Evolutionary conservation across 2,797 vertebrate genomes (phyloP).

Genomic region (Tarsius wallacei): DNA sequence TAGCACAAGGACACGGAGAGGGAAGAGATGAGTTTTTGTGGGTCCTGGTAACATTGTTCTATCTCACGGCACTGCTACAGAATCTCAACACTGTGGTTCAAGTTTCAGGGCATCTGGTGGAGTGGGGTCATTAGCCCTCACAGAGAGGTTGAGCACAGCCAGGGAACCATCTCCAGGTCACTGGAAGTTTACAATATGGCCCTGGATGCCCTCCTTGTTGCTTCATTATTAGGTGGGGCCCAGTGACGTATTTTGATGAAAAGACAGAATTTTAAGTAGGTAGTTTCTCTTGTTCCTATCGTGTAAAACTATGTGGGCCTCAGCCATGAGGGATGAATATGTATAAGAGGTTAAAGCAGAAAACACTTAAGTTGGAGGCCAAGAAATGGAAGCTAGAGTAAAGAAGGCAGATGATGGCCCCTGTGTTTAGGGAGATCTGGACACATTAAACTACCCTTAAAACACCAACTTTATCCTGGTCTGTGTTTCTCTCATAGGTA

Average conservation of each 20-base stretch:
- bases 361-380: background rate
- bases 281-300: background rate
- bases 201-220: background rate
- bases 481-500: background rate
- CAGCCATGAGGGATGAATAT: background rate
- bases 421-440: background rate
- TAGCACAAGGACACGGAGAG: background rate
- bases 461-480: background rate
- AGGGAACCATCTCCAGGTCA: too few relatives aligned
- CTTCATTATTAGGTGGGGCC: background rate
- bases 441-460: background rate
- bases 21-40: background rate
- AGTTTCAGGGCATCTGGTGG: background rate
- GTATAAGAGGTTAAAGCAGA: background rate
- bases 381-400: background rate
- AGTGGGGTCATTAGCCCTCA: background rate
- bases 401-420: background rate
- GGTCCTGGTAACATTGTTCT: background rate
- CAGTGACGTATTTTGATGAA: background rate
- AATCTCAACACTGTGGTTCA: background rate
- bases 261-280: conserved; percentile 5
- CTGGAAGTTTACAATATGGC: background rate
- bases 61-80: background rate
- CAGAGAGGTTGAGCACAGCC: background rate
- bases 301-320: background rate